Conservation (phyloP, 2,797 vertebrate genomes). For the Gouania willdenowi region DNA sequence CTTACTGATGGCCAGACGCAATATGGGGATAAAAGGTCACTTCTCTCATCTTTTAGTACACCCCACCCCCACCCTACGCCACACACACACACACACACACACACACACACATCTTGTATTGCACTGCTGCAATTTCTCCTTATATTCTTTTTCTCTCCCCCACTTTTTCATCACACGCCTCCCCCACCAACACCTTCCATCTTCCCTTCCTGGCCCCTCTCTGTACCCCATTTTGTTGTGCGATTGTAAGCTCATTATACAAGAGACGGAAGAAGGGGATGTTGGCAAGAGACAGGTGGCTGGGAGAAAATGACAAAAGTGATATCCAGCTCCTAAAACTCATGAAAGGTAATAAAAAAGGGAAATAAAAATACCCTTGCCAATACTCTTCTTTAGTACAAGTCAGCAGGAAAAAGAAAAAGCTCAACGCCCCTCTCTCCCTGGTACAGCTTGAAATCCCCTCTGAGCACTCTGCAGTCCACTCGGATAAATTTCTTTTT, state of each 20-base stretch:
- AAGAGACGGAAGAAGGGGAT: slow-evolving; percentile 75
- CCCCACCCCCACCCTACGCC: slow-evolving; percentile 10
- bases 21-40: slow-evolving; percentile 67
- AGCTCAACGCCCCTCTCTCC: slow-evolving; percentile 27
- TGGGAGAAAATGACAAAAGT: slow-evolving; percentile 72
- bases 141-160: slow-evolving; percentile 2
- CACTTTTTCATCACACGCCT: slow-evolving; percentile 35
- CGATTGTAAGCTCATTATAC: slow-evolving; percentile 71
- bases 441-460: slow-evolving; percentile 60
- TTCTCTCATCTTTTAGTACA: slow-evolving; percentile 53
- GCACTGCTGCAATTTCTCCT: not conserved
- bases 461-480: slow-evolving; percentile 53
- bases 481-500: slow-evolving; percentile 63
- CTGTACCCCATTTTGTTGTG: slow-evolving; percentile 37
- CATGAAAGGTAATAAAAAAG: slow-evolving; percentile 55
- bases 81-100: no score
- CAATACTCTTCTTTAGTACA: slow-evolving; percentile 46
- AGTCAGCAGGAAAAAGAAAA: slow-evolving; percentile 56
- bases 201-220: slow-evolving; percentile 55
- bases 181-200: slow-evolving; percentile 50
- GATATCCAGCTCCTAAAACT: slow-evolving; percentile 63
- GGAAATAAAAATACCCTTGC: slow-evolving; percentile 61
- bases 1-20: slow-evolving; percentile 58
- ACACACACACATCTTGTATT: slow-evolving; percentile 25
- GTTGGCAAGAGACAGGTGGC: slow-evolving; percentile 71